Evolutionary conservation across 2,113 vertebrate species (phyloP), one percentile per base, ranked within the genome.

Genomic region (Catagonus wagneri): DNA sequence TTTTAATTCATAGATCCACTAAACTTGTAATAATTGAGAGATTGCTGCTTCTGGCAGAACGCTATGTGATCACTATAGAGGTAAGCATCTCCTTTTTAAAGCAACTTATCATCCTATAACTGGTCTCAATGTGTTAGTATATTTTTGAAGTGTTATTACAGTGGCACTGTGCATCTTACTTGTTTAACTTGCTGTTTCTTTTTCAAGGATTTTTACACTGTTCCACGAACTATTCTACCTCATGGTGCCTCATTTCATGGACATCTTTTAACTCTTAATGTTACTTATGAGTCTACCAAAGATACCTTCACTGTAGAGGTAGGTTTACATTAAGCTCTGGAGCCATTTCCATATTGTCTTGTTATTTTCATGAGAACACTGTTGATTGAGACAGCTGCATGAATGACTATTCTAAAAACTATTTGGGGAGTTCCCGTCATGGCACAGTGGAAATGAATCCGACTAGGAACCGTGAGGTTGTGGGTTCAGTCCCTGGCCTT

Each of bases 161-260:
- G 11, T 63, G 61, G 19, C 7, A 1, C 81, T 50, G 44, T 65
- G 7, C 22, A 4, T 58, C 92, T 96, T 65, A 94, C 69, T 95
- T 74, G 58, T 54, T 81, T 78, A 69, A 50, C 34, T 89, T 84
- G 17, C n/a, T 71, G 2, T 65, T 16, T 92, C 61, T 97, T 93
- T 94, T 81, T 97, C 68, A 99, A 98, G 99, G 99, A 99, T 96
- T 98, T 99, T 97, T 99, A 99, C 97, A 99, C 99, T 27, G 99
- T 99, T 98, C 99, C 99, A 97, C 99, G 99, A 97, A 99, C 99
- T 96, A 99, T 99, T 99, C 99, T 99, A 99, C 99, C 99, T 99
- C 99, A 99, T 36, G 99, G 99, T 96, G 99, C 99, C 86, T 99
- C 99, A 83, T 99, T 99, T 98, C 99, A 99, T 36, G 99, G 99